Conservation (phyloP, 2,888 invertebrate genomes). For the Trypoxylon attenuatum region DNA sequence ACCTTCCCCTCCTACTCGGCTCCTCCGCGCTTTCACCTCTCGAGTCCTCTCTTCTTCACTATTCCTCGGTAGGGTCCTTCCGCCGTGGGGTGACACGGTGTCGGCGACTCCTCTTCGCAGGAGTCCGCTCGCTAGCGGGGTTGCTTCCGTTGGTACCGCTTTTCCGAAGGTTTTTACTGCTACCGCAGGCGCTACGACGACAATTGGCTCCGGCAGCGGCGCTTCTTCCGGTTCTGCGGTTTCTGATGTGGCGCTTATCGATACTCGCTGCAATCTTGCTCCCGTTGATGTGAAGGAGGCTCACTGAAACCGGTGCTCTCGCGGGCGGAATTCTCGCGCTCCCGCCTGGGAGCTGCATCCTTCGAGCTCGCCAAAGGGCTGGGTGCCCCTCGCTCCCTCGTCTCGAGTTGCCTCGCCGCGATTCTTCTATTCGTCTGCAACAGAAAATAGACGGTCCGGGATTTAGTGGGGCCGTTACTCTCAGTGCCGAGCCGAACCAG, state of each 20-base stretch:
- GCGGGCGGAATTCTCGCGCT: slow-evolving; percentile 72
- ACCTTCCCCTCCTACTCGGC: slow-evolving; percentile 54
- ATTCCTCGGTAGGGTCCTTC: slow-evolving; percentile 69
- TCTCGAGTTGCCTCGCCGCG: slow-evolving; percentile 66
- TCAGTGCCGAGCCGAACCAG: slow-evolving; percentile 8
- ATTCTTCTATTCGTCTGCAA: slow-evolving; percentile 57
- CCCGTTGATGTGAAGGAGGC: slow-evolving; percentile 64
- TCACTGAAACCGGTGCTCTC: slow-evolving; percentile 67
- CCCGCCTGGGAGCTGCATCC: slow-evolving; percentile 75
- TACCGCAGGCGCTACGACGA: slow-evolving; percentile 10
- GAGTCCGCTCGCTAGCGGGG: slow-evolving; percentile 60
- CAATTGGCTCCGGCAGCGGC: slow-evolving; percentile 30
- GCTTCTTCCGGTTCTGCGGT: slow-evolving; percentile 35
- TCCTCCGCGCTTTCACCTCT: slow-evolving; percentile 47
- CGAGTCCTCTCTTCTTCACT: slow-evolving; percentile 59
- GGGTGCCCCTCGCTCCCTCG: slow-evolving; percentile 72
- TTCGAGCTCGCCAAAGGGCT: slow-evolving; percentile 74
- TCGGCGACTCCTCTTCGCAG: slow-evolving; percentile 62
- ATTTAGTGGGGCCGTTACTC: too few relatives aligned
- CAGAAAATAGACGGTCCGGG: too few relatives aligned
- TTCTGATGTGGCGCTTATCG: slow-evolving; percentile 29
- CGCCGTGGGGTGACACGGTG: slow-evolving; percentile 69
- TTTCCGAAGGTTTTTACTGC: slow-evolving; percentile 36
- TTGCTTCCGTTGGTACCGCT: slow-evolving; percentile 52
- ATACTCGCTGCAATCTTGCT: slow-evolving; percentile 56